Base-by-base conservation (phyloP, 2,113 vertebrate genomes). In the Corythaeola cristata region DNA sequence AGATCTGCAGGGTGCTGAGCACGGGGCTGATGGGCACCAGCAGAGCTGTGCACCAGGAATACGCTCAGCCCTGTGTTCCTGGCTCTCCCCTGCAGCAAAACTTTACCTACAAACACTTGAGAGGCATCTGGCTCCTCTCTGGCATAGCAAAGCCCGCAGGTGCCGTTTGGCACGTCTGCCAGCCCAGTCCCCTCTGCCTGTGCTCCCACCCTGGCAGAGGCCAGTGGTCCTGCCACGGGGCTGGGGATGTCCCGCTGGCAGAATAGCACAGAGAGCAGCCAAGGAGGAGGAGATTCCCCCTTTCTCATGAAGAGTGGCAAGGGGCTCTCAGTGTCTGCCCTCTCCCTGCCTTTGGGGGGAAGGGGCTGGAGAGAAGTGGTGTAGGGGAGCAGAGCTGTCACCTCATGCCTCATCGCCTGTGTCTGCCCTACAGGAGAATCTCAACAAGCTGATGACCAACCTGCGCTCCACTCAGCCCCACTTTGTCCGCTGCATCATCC, bases 361-460 rank as follows among this genome's bases (percentile, higher is more conserved):
- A 78, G 23, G 68, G 30, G 9, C n/a, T 85, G 69, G 64, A 74
- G 56, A 74, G 32, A 4, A 52, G 56, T 53, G 44, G 3, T 37
- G 59, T 7, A 55, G 89, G 50, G 53, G 13, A 73, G 50, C 71
- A 85, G 81, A 85, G 85, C 35, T 95, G 79, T 84, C 69, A 28
- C 71, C 79, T 97, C 72, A 60, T 64, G 39, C 82, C 85, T 94
- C 90, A 95, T n/a, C n/a, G 68, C 30, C 56, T 19, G 4, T 86
- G 24, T 69, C 66, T 94, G 82, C 56, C 84, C 76, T 95, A 18
- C 97, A 99, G 99, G 99, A 99, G 97, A 99, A 99, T 90, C 98
- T 99, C 92, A 99, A 99, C 97, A 99, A 99, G 97, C 98, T 99
- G 98, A 99, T 99, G 99, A 99, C 99, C 80, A 99, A 99, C 95